Conservation (phyloP, 2,888 invertebrate genomes). For the Drosophila neonasuta region DNA sequence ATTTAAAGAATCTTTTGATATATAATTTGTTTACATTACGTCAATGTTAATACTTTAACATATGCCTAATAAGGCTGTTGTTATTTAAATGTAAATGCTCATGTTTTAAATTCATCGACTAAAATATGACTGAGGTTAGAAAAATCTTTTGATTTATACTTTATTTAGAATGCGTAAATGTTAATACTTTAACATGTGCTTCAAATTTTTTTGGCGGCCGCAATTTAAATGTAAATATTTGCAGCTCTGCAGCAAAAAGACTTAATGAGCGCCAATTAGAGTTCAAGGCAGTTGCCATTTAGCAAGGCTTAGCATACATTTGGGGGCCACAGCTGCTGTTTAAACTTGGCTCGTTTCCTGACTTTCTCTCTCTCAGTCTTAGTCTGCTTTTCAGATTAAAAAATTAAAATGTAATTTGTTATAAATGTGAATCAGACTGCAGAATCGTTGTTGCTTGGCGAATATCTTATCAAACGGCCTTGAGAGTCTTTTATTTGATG, state of each 20-base stretch:
- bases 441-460: conserved; percentile 13
- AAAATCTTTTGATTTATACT: too few relatives aligned
- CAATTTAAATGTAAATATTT: too few relatives aligned
- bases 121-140: too few relatives aligned
- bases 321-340: conserved; percentile 18
- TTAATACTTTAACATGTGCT: too few relatives aligned
- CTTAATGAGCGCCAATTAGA: conserved; percentile 27
- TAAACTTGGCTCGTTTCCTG: conserved; percentile 8
- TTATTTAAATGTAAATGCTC: too few relatives aligned
- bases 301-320: conserved; percentile 18
- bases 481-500: conserved; percentile 28
- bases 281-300: conserved; percentile 22
- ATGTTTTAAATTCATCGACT: too few relatives aligned
- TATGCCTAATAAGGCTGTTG: too few relatives aligned
- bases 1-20: too few relatives aligned
- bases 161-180: too few relatives aligned
- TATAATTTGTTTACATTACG: too few relatives aligned
- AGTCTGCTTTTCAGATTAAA: conserved; percentile 8
- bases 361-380: neutral
- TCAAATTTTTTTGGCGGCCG: too few relatives aligned
- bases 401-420: conserved; percentile 47
- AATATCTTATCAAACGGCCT: conserved; percentile 67
- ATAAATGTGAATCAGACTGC: conserved; percentile 22
- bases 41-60: too few relatives aligned
- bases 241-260: neutral